phyloP scores from a whole-genome alignment of 2,888 invertebrate species.

The Acanthosoma haemorrhoidale region DNA sequence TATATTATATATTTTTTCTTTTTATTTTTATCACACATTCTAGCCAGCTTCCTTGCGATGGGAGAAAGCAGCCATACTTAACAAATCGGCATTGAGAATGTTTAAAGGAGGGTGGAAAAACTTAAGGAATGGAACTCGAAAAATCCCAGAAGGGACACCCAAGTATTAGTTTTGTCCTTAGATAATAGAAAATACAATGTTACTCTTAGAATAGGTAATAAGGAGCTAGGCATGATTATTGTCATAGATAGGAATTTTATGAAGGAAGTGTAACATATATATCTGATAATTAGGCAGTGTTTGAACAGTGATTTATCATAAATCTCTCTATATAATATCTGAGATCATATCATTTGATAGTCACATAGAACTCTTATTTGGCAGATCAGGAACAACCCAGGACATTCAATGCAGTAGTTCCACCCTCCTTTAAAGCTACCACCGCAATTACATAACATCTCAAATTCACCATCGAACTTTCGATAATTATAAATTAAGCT shows the following conservation, averaged over 20 bases:
- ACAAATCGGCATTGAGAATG: neutral
- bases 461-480: neutral
- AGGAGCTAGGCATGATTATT: too few species aligned
- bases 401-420: neutral
- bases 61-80: constrained; percentile 12
- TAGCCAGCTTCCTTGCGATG: constrained; percentile 1
- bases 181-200: too few species aligned
- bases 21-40: constrained; percentile 2
- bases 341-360: neutral
- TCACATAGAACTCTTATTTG: neutral
- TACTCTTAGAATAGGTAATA: too few species aligned
- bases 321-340: neutral
- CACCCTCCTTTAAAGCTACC: neutral
- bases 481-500: constrained; percentile 27
- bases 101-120: constrained; percentile 17
- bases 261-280: neutral
- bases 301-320: neutral
- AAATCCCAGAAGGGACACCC: neutral
- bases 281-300: neutral
- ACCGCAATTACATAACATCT: neutral
- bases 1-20: constrained; percentile 2
- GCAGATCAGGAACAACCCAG: constrained; percentile 1
- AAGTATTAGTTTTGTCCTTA: too few species aligned
- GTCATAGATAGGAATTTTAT: neutral
- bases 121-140: constrained; percentile 2